These are phyloP conservation scores for Delphinapterus leucas DNA, from an alignment of 2,113 vertebrate species.

Conservation along the genomic window DNA sequence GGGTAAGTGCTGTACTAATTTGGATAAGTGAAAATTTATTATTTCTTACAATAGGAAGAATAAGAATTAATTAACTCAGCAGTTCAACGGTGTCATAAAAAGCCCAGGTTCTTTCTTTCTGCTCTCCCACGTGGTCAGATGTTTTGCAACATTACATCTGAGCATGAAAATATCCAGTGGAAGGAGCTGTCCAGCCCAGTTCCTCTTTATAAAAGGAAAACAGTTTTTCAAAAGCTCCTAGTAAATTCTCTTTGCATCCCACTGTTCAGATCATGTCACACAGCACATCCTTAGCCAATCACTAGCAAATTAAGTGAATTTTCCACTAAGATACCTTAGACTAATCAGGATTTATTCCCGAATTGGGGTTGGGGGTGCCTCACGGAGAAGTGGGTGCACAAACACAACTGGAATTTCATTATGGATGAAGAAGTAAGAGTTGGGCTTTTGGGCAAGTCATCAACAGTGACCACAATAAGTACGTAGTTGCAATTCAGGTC, in stretches of 20 bases:
- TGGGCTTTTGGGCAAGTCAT: neutral
- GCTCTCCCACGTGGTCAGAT: neutral
- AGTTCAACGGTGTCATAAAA: neutral
- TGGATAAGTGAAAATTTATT: neutral
- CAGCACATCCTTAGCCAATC: neutral
- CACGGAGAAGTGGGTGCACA: neutral
- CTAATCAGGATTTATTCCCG: neutral
- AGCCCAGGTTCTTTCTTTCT: neutral
- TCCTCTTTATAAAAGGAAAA: neutral
- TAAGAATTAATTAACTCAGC: neutral
- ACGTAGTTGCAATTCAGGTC: neutral
- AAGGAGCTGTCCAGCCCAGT: neutral
- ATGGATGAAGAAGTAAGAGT: rapidly evolving
- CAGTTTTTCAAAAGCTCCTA: neutral
- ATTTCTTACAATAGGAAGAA: neutral
- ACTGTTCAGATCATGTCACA: neutral
- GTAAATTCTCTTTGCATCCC: neutral
- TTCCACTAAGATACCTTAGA: neutral
- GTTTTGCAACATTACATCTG: neutral
- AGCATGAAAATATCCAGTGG: neutral
- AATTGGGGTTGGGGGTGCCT: neutral
- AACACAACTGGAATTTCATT: neutral
- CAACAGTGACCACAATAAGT: neutral
- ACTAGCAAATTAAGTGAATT: neutral
- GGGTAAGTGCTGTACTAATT: neutral